Conservation (phyloP, 1,140 invertebrate genomes). For the Calliphora vicina region DNA sequence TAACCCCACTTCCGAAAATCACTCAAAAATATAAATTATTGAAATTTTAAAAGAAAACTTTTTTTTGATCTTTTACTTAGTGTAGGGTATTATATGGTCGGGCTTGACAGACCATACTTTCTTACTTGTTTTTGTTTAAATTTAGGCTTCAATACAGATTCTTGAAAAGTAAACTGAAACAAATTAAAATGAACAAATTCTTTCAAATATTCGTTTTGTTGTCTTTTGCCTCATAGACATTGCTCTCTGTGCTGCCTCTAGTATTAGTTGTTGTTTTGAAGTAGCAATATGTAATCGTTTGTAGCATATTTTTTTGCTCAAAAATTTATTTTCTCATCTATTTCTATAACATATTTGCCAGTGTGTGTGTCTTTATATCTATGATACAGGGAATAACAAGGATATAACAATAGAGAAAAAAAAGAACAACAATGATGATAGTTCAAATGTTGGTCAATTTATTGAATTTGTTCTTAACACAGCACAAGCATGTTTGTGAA, state of each 20-base stretch:
- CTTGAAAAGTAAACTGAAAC: too few species aligned
- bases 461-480: constrained; percentile 58
- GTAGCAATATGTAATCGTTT: background rate
- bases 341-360: background rate
- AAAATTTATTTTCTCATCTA: background rate
- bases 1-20: too few species aligned
- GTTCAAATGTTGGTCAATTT: constrained; percentile 62
- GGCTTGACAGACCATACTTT: too few species aligned
- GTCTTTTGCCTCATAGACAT: background rate
- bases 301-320: background rate
- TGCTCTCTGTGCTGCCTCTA: background rate
- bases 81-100: too few species aligned
- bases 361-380: too few species aligned
- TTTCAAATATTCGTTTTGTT: background rate
- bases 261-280: background rate
- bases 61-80: too few species aligned
- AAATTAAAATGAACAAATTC: too few species aligned
- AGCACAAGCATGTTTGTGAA: constrained; percentile 22
- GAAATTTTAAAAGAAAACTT: too few species aligned
- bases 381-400: background rate
- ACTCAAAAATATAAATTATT: too few species aligned
- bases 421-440: constrained; percentile 40
- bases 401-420: background rate
- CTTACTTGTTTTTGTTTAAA: too few species aligned
- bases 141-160: too few species aligned